Evolutionary conservation across 2,888 invertebrate species (phyloP), one percentile per base, ranked within the genome.

Genomic region (Copidosoma aretas): DNA sequence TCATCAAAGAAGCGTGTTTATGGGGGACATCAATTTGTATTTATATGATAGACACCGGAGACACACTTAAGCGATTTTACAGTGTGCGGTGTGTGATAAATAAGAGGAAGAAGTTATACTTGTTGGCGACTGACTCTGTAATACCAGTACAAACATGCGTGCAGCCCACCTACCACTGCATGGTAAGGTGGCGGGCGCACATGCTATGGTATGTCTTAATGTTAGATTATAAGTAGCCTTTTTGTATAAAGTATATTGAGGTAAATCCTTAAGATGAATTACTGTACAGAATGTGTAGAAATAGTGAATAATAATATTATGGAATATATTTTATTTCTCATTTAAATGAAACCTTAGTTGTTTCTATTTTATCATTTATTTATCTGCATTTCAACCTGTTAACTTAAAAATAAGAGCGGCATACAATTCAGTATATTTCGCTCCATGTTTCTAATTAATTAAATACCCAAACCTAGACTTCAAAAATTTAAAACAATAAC

Each of bases 171-270:
- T 78, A 77, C 75, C 77, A 76, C 75, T 72, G 75, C 73, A 75
- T 71, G 77, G 75, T 75, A 76, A 71, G 80, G 77, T 79, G 78
- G 76, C 76, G 78, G 77, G 78, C 79, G 77, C 81, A 81, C 82
- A 81, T 83, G 83, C 82, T 82, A 82, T 82, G 82, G 83, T 83
- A 83, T 80, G 82, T 82, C 83, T 83, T 83, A 83, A 83, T 82
- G 81, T 82, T 83, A 83, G 83, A 82, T 83, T 81, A 81, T 83
- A 83, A 83, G 83, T 83, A 83, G 83, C 82, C 81, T 83, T 83
- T 83, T 83, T 83, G 83, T 83, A 83, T 83, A 83, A 83, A 83
- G 83, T 83, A 82, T 83, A 83, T 82, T 82, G 82, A 83, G 82
- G 82, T 81, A 80, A 80, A 80, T 78, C 81, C 81, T 82, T 82